A percentile compares a stretch with the other conserved stretches of the same genome.
Conservation (phyloP, 2,797 vertebrate genomes). For the Triplophysa bombifrons region DNA sequence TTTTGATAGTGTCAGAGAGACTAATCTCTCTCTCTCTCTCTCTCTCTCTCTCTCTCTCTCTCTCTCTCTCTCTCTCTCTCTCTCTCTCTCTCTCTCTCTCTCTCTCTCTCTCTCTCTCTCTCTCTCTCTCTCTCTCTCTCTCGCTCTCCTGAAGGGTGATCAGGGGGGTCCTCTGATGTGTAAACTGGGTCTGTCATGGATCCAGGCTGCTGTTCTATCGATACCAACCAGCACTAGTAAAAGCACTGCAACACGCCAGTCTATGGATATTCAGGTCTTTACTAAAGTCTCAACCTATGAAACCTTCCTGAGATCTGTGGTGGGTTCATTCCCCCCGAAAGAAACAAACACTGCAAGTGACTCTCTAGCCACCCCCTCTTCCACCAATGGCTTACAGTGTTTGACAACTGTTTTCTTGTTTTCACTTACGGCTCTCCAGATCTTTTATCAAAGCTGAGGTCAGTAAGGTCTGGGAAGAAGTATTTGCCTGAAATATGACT, state of each 20-base stretch:
- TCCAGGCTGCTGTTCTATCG: conserved; percentile 56
- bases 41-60: conserved; percentile 7
- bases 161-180: conserved; percentile 60
- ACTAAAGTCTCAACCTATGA: conserved; percentile 28
- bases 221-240: conserved; percentile 3
- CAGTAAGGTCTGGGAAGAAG: neutral
- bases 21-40: neutral
- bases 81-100: too few relatives aligned
- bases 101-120: too few relatives aligned
- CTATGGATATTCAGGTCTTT: neutral
- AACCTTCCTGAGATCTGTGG: neutral
- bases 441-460: neutral
- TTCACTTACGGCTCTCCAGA: neutral
- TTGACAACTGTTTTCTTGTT: neutral
- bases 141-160: conserved; percentile 35
- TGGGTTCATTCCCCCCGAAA: conserved; percentile 28
- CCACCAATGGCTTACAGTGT: neutral
- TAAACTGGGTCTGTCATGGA: conserved; percentile 46
- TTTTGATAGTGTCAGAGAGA: neutral
- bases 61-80: neutral
- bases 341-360: neutral
- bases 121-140: neutral
- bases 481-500: neutral
- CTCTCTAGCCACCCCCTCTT: fast-evolving
- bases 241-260: neutral